These are phyloP conservation scores for Halictus rubicundus DNA, from an alignment of 1,140 invertebrate genomes.

Conservation along the genomic window DNA sequence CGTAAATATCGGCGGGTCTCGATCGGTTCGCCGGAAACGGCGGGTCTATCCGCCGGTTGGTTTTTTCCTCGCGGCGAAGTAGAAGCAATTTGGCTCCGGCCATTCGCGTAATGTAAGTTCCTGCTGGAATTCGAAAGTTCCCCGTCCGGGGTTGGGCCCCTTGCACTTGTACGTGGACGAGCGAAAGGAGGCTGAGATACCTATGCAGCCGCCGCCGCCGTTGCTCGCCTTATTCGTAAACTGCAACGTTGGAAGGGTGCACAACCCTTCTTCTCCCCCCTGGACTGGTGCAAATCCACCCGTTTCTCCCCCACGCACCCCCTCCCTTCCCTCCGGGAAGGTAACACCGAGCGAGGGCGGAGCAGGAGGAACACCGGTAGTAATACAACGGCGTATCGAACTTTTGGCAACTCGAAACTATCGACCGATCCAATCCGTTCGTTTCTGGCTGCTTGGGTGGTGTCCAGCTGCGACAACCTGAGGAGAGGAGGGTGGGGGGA, in stretches of 20 bases:
- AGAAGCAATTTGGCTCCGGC: constrained; percentile 54
- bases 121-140: constrained; percentile 67
- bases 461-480: constrained; percentile 46
- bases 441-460: constrained; percentile 46
- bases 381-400: constrained; percentile 63
- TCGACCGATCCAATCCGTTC: constrained; percentile 45
- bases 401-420: constrained; percentile 69
- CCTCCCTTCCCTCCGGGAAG: not conserved
- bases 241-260: not conserved
- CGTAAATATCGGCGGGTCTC: constrained; percentile 3
- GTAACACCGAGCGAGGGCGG: not conserved
- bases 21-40: not conserved
- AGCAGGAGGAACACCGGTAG: not conserved
- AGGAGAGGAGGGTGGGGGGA: not conserved
- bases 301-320: too few species aligned
- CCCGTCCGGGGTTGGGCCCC: not conserved
- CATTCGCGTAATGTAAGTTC: constrained; percentile 66
- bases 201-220: constrained; percentile 57
- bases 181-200: constrained; percentile 37
- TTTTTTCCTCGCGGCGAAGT: not conserved
- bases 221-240: constrained; percentile 51
- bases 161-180: constrained; percentile 30
- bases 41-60: constrained; percentile 7
- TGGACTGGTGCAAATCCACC: not conserved
- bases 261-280: not conserved